These are phyloP conservation scores for Hippocampus barbouri DNA, from an alignment of 2,113 vertebrate genomes.

Conservation along the genomic window DNA sequence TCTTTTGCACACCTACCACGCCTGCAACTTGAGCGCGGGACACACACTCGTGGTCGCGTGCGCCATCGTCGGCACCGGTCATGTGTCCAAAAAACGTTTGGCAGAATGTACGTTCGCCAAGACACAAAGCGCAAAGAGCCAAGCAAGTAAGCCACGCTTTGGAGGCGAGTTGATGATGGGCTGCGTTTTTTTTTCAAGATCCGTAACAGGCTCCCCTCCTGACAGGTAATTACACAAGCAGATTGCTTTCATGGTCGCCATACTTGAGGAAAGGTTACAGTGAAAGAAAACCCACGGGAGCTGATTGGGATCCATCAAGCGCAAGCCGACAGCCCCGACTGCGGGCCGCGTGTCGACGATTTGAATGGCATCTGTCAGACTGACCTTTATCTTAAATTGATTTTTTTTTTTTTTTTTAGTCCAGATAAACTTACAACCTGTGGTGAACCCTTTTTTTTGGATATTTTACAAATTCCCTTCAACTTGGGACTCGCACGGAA, in stretches of 20 bases:
- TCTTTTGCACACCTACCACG: conserved; percentile 34
- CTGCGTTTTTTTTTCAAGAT: conserved; percentile 13
- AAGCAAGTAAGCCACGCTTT: conserved; percentile 29
- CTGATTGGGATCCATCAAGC: conserved; percentile 49
- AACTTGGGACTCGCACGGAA: background rate
- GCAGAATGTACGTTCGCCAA: background rate
- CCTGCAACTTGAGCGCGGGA: conserved; percentile 37
- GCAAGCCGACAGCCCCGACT: conserved; percentile 4
- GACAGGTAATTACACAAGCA: conserved; percentile 76
- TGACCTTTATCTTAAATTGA: background rate
- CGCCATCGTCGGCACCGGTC: background rate
- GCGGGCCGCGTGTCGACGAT: background rate
- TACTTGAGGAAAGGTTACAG: conserved; percentile 68
- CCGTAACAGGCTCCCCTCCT: conserved; percentile 64
- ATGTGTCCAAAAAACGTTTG: background rate
- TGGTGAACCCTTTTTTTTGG: conserved; percentile 21
- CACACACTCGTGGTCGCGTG: background rate
- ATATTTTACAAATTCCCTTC: background rate
- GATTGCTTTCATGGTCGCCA: conserved; percentile 67
- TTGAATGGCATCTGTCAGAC: conserved; percentile 29
- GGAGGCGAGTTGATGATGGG: conserved; percentile 58
- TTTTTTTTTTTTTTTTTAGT: background rate
- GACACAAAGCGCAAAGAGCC: conserved; percentile 19
- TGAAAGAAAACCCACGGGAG: conserved; percentile 38
- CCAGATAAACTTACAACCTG: conserved; percentile 9